Evolutionary conservation across 1,140 invertebrate species (phyloP), one percentile per base, ranked within the genome.

Genomic region (Latrodectus geometricus): DNA sequence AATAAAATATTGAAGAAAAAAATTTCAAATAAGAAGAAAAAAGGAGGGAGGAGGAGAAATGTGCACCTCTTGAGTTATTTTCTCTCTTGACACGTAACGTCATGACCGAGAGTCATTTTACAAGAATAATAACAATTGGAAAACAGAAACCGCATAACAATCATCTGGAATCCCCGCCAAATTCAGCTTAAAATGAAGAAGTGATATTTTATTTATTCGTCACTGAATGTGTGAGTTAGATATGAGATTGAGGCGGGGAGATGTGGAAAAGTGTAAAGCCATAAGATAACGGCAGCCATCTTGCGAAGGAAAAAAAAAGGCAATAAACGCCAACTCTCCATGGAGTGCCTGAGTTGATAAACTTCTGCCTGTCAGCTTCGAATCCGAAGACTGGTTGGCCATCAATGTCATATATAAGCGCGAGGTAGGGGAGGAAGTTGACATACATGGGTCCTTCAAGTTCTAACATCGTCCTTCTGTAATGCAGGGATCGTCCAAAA

Each of bases 171-270:
- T 11, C 35, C n/a, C 11, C n/a, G 50, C 75, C n/a, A 52, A 49
- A 15, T 14, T 17, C 35, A 49, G 20, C 56, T 76, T 76, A 84
- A 84, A 65, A 84, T 75, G 82, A 84, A 56, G 75, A 56, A 86
- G 83, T 72, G 75, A 78, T 68, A 77, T 86, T 86, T 86, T 86
- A 86, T 86, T 86, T 86, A 86, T 86, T 86, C 65, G 14, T 76
- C 66, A 52, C 73, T 56, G 66, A 84, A 76, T 73, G 48, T 23
- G 23, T 73, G 23, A 15, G 17, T 11, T 23, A 73, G 21, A 48
- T 23, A 73, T 35, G n/a, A 73, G 48, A 73, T 15, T 15, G 48
- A 73, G 35, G 17, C 11, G 35, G 48, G 21, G 17, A 4, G 23
- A 23, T 14, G 35, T 15, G 70, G 21, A 23, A 73, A 14, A 50